These are phyloP conservation scores for Salarias fasciatus DNA, from an alignment of 2,797 vertebrate genomes.

Conservation along the genomic window DNA sequence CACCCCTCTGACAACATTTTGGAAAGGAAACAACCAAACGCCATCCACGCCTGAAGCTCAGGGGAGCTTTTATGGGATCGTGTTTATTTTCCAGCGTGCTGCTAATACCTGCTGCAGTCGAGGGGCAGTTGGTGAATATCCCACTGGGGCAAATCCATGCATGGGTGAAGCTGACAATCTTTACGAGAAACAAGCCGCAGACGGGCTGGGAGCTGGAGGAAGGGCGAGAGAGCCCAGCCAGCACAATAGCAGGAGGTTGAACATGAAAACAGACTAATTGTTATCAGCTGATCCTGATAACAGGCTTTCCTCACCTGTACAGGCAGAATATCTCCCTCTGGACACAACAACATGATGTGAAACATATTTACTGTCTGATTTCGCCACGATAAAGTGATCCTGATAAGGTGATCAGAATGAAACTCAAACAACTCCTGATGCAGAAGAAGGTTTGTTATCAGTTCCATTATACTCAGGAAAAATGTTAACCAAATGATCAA, in stretches of 20 bases:
- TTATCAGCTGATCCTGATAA: conserved; percentile 51
- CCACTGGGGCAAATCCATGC: conserved; percentile 17
- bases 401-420: too few species aligned
- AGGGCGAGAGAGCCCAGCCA: conserved; percentile 42
- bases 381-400: neutral
- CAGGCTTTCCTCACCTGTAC: conserved; percentile 52
- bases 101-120: conserved; percentile 11
- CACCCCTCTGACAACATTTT: conserved; percentile 32
- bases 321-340: conserved; percentile 3
- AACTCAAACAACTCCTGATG: too few species aligned
- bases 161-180: conserved; percentile 44
- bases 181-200: conserved; percentile 56
- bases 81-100: conserved; percentile 39
- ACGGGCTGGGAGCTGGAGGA: conserved; percentile 33
- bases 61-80: conserved; percentile 16
- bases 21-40: conserved; percentile 46
- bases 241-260: conserved; percentile 65
- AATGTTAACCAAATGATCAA: too few species aligned
- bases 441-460: too few species aligned
- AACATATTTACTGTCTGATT: too few species aligned
- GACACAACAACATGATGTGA: too few species aligned
- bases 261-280: conserved; percentile 18
- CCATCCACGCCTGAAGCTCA: conserved; percentile 10
- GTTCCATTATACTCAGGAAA: too few species aligned
- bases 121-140: conserved; percentile 15